A percentile compares a stretch with the other conserved stretches of the same genome.
Conservation (phyloP, 1,140 invertebrate genomes). For the Ylistrum balloti region DNA sequence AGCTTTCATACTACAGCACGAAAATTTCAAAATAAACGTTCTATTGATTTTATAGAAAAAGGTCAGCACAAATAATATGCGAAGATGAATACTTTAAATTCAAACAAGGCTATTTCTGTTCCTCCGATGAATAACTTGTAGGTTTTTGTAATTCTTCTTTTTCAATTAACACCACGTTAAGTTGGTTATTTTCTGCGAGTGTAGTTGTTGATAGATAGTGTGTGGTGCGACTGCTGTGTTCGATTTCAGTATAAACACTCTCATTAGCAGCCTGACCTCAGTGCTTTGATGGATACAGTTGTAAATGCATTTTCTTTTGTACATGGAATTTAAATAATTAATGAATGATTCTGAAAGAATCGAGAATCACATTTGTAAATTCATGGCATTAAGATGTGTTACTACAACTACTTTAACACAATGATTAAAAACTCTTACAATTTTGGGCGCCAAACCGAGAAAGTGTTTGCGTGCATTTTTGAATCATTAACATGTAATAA, state of each 20-base stretch:
- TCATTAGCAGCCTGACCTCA: not conserved
- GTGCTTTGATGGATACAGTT: constrained; percentile 18
- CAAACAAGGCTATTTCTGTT: constrained; percentile 14
- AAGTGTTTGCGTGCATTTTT: constrained; percentile 38
- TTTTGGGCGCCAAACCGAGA: constrained; percentile 14
- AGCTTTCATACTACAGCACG: not conserved
- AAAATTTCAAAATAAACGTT: not conserved
- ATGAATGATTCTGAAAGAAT: constrained; percentile 40
- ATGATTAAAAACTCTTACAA: constrained; percentile 36
- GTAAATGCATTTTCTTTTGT: constrained; percentile 40
- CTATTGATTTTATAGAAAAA: not conserved
- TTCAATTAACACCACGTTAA: not conserved
- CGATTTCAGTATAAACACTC: constrained; percentile 22
- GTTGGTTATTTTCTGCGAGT: not conserved
- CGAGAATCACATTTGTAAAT: constrained; percentile 39
- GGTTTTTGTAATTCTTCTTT: not conserved
- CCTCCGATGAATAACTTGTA: not conserved
- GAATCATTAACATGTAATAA: constrained; percentile 36
- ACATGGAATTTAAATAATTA: constrained; percentile 40
- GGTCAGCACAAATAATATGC: not conserved
- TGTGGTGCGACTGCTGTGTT: not conserved
- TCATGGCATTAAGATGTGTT: not conserved
- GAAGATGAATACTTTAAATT: not conserved
- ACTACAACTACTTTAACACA: constrained; percentile 39
- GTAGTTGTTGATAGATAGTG: constrained; percentile 17